Percentiles rank a stretch among this genome's conserved stretches.
These are phyloP conservation scores for Goniozus legneri DNA, from an alignment of 1,140 invertebrate genomes.

Conservation along the genomic window DNA sequence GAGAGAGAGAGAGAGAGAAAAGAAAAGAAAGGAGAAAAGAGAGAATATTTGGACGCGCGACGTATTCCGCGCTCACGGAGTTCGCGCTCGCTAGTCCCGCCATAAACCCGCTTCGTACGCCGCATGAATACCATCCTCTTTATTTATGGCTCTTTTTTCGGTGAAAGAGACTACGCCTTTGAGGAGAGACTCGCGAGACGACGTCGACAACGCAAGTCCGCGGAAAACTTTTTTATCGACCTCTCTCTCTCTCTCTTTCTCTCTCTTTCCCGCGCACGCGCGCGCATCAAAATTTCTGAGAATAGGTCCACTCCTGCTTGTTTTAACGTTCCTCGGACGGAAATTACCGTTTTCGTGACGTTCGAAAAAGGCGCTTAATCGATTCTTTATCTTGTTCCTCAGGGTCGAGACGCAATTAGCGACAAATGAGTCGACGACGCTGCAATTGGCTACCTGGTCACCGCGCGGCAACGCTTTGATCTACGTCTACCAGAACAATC, in stretches of 20 bases:
- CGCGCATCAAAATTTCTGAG: too few species aligned
- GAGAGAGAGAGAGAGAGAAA: neutral
- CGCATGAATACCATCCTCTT: slow-evolving; percentile 27
- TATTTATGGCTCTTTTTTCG: slow-evolving; percentile 30
- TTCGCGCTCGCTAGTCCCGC: too few species aligned
- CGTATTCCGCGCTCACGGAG: neutral
- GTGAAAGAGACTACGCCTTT: slow-evolving; percentile 17
- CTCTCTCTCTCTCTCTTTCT: too few species aligned
- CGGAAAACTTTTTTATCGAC: too few species aligned
- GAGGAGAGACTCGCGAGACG: too few species aligned
- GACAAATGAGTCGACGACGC: slow-evolving; percentile 52
- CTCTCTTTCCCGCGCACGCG: too few species aligned
- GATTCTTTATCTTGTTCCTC: slow-evolving; percentile 17
- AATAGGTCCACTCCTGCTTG: too few species aligned
- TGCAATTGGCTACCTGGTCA: slow-evolving; percentile 71
- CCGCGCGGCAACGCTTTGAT: slow-evolving; percentile 67
- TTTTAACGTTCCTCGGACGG: too few species aligned
- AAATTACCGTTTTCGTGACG: too few species aligned
- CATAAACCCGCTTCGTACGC: slow-evolving; percentile 26
- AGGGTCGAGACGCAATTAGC: slow-evolving; percentile 37
- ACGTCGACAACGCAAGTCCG: too few species aligned
- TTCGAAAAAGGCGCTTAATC: neutral
- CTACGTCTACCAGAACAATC: slow-evolving; percentile 78
- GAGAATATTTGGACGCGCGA: neutral
- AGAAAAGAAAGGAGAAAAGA: neutral